phyloP scores from a whole-genome alignment of 2,113 vertebrate species.

The Pseudopodoces humilis region DNA sequence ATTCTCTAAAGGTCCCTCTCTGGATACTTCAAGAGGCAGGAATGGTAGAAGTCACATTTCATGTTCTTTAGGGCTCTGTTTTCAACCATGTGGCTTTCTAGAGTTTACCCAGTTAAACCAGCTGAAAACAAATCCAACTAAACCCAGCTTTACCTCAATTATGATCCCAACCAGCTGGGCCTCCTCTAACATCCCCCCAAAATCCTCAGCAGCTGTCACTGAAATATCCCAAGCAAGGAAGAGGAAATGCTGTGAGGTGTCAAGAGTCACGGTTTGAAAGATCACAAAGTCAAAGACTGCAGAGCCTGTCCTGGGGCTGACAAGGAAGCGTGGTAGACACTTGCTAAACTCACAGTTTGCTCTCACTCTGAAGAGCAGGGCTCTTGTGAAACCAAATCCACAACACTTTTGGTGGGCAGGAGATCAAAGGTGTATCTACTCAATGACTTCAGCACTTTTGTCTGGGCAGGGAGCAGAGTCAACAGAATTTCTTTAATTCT shows the following conservation, averaged over 20 bases:
- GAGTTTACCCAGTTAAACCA: neutral
- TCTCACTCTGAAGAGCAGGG: neutral
- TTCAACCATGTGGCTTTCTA: neutral
- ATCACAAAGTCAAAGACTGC: neutral
- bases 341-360: constrained; percentile 14
- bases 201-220: neutral
- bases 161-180: neutral
- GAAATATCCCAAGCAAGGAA: neutral
- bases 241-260: neutral
- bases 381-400: neutral
- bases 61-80: neutral
- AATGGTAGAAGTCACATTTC: neutral
- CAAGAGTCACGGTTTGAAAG: neutral
- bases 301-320: neutral
- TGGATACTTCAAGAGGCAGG: neutral
- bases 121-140: neutral
- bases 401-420: neutral
- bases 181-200: neutral
- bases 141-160: neutral
- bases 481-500: neutral
- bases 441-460: rapidly evolving
- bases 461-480: neutral
- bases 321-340: neutral
- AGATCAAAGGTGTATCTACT: neutral
- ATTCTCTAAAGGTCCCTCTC: neutral